Evolutionary conservation across 2,113 vertebrate species (phyloP), one percentile per base, ranked within the genome.

Genomic region (Piliocolobus tephrosceles): DNA sequence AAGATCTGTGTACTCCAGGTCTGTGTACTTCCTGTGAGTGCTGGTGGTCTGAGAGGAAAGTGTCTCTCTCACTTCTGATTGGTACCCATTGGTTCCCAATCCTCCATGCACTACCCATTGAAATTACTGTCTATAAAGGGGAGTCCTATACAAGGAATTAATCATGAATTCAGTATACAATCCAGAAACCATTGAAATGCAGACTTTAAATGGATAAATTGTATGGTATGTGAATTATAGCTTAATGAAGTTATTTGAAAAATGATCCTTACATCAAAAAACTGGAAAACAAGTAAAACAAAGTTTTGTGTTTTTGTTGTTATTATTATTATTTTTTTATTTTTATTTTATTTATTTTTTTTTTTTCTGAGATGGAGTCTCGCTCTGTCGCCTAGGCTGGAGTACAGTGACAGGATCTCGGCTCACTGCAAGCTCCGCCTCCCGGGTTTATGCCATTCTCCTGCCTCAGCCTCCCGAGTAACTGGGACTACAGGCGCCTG

Each of bases 171-270:
- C 75, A 89, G 95, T 88, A 43, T 14, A 70, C 9, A 38, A 68
- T 68, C 35, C 70, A 92, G 57, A 95, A 90, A 43, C 25, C 25
- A 38, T 16, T 76, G 43, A 78, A 55, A 64, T 64, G 43, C 17
- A 43, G 7, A 84, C 82, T 73, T 88, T 47, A 91, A 90, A 58
- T 91, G 10, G 75, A 9, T 79, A 32, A 91, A 95, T n/a, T 61
- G 6, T 57, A 76, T 35, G 40, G 22, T 4, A 23, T 35, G 52
- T 85, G 58, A 43, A 38, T 52, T 79, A 43, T 80, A 87, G 75
- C 45, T 87, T 30, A 92, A 87, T 75, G 93, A 90, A 92, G 25
- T 47, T 92, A 12, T 38, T 90, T 47, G 86, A 73, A 84, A 81
- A 57, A 93, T 68, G 40, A 88, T 43, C 23, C 22, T 55, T 55